Percentiles rank a stretch among this genome's conserved stretches.
Evolutionary conservation across 2,888 invertebrate genomes (phyloP).

Genomic region (Eulithis testata): DNA sequence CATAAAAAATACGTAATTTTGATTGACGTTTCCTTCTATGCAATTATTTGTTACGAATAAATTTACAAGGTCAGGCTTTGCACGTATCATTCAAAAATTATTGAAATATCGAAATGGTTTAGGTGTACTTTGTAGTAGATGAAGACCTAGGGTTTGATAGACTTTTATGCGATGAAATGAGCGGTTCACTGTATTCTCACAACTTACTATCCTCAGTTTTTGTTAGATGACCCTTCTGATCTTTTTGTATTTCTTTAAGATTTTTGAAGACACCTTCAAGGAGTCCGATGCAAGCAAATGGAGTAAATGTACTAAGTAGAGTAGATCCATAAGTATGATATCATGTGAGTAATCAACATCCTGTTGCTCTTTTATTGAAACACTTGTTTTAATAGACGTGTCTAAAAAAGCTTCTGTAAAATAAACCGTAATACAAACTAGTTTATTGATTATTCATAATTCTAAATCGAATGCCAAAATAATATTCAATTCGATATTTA

Average conservation of each 20-base stretch:
- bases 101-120: background rate
- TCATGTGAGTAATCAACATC: background rate
- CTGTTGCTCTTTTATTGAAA: constrained; percentile 30
- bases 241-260: no score
- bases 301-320: no score
- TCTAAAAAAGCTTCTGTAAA: constrained; percentile 52
- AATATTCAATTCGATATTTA: constrained; percentile 42
- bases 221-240: no score
- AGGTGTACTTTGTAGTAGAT: no score
- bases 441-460: constrained; percentile 61
- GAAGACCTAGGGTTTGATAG: no score
- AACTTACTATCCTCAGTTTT: no score
- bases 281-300: no score
- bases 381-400: constrained; percentile 45
- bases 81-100: background rate
- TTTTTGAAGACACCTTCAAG: no score
- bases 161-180: no score
- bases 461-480: constrained; percentile 54
- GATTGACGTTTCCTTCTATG: constrained; percentile 23
- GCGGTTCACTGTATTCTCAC: no score
- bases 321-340: background rate
- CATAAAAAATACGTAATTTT: constrained; percentile 9
- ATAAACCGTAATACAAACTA: constrained; percentile 48
- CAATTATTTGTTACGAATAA: constrained; percentile 23
- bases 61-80: constrained; percentile 14